These are phyloP conservation scores for Eulemur coronatus DNA, from an alignment of 2,797 vertebrate genomes.

Conservation along the genomic window DNA sequence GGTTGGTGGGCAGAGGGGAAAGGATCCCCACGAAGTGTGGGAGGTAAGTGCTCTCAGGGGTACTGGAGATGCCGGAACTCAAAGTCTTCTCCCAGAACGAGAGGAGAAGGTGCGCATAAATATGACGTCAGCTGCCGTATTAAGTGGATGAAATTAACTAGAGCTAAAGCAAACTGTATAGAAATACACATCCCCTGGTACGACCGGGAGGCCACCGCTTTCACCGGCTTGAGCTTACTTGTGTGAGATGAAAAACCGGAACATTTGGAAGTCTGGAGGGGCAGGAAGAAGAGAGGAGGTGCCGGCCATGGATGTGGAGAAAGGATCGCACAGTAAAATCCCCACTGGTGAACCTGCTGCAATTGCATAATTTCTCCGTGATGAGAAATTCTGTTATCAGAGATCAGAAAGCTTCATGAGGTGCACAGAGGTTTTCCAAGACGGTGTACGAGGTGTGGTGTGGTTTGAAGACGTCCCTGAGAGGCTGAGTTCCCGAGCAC, in stretches of 20 bases:
- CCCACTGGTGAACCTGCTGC: neutral
- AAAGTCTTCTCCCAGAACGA: neutral
- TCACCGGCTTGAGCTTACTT: neutral
- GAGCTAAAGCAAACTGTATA: neutral
- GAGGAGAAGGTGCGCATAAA: neutral
- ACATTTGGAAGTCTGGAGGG: neutral
- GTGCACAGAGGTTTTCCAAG: neutral
- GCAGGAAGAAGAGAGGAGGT: neutral
- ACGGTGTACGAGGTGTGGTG: neutral
- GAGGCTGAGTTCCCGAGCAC: neutral
- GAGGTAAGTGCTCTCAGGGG: neutral
- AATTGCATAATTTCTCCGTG: neutral
- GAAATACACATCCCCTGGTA: neutral
- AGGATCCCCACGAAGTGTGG: neutral
- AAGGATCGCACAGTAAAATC: neutral
- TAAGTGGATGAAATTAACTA: neutral
- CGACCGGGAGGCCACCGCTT: neutral
- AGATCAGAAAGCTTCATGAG: neutral
- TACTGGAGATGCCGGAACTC: neutral
- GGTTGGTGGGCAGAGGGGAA: neutral
- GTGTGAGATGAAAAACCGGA: neutral
- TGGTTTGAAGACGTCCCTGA: neutral
- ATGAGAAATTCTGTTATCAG: neutral
- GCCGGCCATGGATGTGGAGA: neutral
- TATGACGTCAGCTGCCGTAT: neutral